Evolutionary conservation across 2,888 invertebrate genomes (phyloP).

Genomic region (Allacma fusca): DNA sequence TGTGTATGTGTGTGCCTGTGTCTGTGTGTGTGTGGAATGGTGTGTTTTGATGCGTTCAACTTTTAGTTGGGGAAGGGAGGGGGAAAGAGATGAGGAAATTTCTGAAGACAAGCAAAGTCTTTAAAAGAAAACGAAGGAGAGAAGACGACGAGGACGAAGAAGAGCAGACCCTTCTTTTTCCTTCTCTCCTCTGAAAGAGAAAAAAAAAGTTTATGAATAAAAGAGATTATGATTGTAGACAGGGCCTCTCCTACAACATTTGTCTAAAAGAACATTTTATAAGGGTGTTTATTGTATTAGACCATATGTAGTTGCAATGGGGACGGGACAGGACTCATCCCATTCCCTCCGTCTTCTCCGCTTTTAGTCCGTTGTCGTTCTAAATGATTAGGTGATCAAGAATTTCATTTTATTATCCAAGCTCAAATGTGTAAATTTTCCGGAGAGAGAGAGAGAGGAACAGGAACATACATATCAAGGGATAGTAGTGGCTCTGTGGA

Average conservation of each 20-base stretch:
- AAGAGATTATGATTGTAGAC: constrained; percentile 23
- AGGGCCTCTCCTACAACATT: not conserved
- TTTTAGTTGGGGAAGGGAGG: not conserved
- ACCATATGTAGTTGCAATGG: not conserved
- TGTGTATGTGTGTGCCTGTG: no score
- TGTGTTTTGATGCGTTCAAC: not conserved
- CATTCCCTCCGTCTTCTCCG: not conserved
- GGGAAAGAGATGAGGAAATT: not conserved
- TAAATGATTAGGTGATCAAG: constrained; percentile 34
- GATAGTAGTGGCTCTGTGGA: not conserved
- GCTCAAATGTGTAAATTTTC: constrained; percentile 13
- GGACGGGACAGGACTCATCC: not conserved
- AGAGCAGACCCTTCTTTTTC: not conserved
- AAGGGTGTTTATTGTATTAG: not conserved
- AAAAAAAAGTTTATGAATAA: constrained; percentile 30
- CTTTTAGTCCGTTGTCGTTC: constrained; percentile 5
- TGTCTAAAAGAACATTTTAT: not conserved
- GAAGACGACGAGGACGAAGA: not conserved
- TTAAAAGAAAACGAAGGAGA: not conserved
- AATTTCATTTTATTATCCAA: constrained; percentile 39
- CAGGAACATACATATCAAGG: not conserved
- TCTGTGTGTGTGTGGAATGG: not conserved
- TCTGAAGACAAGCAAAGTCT: not conserved
- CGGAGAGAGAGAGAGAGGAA: no score
- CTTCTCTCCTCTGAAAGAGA: not conserved